Evolutionary conservation across 2,888 invertebrate genomes (phyloP), one percentile per base, ranked within the genome.

Genomic region (Timandra comae): DNA sequence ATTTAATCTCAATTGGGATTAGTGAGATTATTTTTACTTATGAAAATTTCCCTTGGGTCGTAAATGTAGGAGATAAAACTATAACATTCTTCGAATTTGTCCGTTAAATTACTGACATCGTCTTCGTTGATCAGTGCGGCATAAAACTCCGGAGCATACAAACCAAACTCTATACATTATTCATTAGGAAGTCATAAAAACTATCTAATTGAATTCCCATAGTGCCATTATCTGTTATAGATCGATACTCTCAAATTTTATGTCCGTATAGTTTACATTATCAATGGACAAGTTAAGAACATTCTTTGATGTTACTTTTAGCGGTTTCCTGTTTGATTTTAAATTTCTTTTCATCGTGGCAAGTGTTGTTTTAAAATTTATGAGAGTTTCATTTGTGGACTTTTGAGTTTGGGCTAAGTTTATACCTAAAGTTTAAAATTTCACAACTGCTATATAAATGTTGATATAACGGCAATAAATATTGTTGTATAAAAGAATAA

Each of bases 311-410:
- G 50, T 43, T 35, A 35, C 38, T 40, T 50, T 49, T 46, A 43
- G 48, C 44, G 48, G 52, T 52, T 56, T 57, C 55, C 55, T 54
- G 52, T 52, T 55, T 51, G 43, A 37, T 42, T 48, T 38, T 11
- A 32, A 32, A 38, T 41, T 43, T 43, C 45, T 49, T 45, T 44
- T 42, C 49, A 43, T 51, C 43, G 7, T 22, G 3, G 25, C 29
- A 16, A 37, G 33, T 26, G 10, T 27, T n/a, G n/a, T n/a, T n/a
- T 38, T 31, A 16, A 21, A 16, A 33, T 22, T 27, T 30, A 21
- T 32, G 16, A 12, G 8, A 4, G 7, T 30, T 21, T 19, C 11
- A 12, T 6, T 3, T n/a, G 12, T 24, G 16, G 21, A 32, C 21
- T 27, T 26, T 32, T 20, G 26, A 12, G 6, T 6, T 16, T 1